These are phyloP conservation scores for Pimpla rufipes DNA, from an alignment of 2,888 invertebrate genomes.

Conservation along the genomic window DNA sequence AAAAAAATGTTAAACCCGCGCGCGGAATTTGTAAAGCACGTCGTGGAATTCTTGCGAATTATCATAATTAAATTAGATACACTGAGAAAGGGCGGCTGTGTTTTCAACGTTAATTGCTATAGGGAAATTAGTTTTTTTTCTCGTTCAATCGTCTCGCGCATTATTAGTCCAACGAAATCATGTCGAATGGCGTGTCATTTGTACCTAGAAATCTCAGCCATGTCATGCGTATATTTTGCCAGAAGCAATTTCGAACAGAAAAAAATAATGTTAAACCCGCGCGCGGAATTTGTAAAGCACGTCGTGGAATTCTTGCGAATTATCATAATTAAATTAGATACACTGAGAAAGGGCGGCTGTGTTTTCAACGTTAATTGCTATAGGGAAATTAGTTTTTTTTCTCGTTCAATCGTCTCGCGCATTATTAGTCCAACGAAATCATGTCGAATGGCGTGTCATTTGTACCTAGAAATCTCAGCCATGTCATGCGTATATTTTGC, in stretches of 20 bases:
- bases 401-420: conserved; percentile 59
- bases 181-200: neutral
- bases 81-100: neutral
- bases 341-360: neutral
- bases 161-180: conserved; percentile 68
- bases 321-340: neutral
- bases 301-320: neutral
- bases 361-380: neutral
- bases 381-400: neutral
- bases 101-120: neutral
- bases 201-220: neutral
- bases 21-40: too few relatives aligned
- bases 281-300: too few relatives aligned
- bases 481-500: neutral
- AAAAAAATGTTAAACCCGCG: too few relatives aligned
- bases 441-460: neutral
- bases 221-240: neutral
- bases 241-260: too few relatives aligned
- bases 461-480: neutral
- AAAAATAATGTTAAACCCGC: too few relatives aligned
- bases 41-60: neutral
- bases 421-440: conserved; percentile 69
- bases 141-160: conserved; percentile 60
- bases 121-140: neutral
- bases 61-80: neutral